These are phyloP conservation scores for Dicentrarchus labrax DNA, from an alignment of 2,113 vertebrate species.

Conservation along the genomic window DNA sequence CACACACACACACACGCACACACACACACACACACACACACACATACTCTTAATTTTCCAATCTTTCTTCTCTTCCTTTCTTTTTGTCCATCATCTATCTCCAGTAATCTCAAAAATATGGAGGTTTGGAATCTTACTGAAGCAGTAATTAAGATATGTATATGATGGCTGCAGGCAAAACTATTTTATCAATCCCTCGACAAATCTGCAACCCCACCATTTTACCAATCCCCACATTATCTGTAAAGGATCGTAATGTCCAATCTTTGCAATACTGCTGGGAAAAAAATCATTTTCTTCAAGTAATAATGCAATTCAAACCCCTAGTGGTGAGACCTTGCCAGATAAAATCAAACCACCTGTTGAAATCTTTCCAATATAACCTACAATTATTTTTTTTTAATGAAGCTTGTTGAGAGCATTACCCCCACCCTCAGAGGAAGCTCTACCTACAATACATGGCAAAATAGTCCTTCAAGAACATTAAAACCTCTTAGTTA, in stretches of 20 bases:
- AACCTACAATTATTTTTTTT: background rate
- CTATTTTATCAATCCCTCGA: background rate
- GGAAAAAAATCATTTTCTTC: background rate
- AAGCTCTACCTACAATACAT: background rate
- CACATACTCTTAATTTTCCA: too few relatives aligned
- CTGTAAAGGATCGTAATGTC: background rate
- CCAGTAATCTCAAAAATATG: background rate
- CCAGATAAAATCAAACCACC: constrained; percentile 17
- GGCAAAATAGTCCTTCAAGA: background rate
- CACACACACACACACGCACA: too few relatives aligned
- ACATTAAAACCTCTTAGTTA: background rate
- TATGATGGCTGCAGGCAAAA: background rate
- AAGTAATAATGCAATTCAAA: background rate
- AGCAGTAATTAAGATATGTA: background rate
- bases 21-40: too few relatives aligned
- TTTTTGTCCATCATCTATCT: too few relatives aligned
- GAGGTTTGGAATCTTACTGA: background rate
- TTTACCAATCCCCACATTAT: background rate
- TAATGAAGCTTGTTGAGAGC: constrained; percentile 3
- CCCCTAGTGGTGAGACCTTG: background rate
- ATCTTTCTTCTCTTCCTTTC: too few relatives aligned
- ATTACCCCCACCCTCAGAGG: background rate
- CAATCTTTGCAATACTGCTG: background rate
- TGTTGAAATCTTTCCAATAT: background rate
- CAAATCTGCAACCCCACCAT: background rate